Evolutionary conservation across 2,888 invertebrate species (phyloP).

Genomic region (Antheraea yamamai): DNA sequence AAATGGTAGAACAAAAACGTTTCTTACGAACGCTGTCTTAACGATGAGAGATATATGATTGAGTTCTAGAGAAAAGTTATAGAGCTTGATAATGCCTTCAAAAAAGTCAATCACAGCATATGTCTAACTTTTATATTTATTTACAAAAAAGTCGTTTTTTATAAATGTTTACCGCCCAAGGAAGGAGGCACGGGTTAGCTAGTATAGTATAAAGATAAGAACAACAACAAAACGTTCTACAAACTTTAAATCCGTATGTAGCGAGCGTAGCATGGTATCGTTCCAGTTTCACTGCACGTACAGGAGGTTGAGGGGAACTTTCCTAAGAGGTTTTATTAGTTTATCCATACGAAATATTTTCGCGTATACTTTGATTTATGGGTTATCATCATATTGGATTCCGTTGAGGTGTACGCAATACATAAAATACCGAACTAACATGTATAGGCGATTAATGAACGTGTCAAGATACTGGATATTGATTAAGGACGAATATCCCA

Average conservation of each 20-base stretch:
- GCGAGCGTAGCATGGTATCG: neutral
- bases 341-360: conserved; percentile 21
- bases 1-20: too few species aligned
- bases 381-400: conserved; percentile 6
- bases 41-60: too few species aligned
- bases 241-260: neutral
- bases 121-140: too few species aligned
- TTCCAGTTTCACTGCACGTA: conserved; percentile 11
- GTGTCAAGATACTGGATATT: neutral
- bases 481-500: neutral
- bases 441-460: neutral
- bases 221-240: neutral
- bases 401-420: neutral
- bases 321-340: conserved; percentile 36
- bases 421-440: neutral
- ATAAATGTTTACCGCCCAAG: too few species aligned
- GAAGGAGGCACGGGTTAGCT: too few species aligned
- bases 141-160: too few species aligned
- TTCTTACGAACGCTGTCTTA: too few species aligned
- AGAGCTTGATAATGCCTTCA: too few species aligned
- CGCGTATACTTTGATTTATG: conserved; percentile 13
- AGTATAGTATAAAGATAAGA: neutral
- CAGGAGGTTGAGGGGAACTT: neutral
- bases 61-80: too few species aligned
- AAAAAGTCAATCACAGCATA: too few species aligned